These are phyloP conservation scores for Automeris io DNA, from an alignment of 2,888 invertebrate species.

Conservation along the genomic window DNA sequence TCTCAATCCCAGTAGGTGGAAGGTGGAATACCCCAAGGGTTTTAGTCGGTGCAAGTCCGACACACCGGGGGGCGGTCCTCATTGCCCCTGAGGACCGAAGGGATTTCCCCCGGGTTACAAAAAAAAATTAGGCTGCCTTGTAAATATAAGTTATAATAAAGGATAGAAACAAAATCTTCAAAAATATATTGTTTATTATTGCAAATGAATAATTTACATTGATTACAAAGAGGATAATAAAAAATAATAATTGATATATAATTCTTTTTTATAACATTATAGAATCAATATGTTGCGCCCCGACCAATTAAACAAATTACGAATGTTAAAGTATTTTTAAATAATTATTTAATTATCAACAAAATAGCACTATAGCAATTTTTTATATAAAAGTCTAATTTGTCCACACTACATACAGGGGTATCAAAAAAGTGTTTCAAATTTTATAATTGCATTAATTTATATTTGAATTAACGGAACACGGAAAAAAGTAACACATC, in stretches of 20 bases:
- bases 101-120: too few relatives aligned
- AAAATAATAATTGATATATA: slow-evolving; percentile 7
- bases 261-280: slow-evolving; percentile 1
- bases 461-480: too few relatives aligned
- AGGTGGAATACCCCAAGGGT: too few relatives aligned
- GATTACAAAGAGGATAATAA: slow-evolving; percentile 4
- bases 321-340: background rate
- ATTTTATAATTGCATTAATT: too few relatives aligned
- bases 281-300: background rate
- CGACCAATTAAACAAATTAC: background rate
- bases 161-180: slow-evolving; percentile 12
- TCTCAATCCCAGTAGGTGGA: too few relatives aligned
- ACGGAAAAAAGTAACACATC: too few relatives aligned
- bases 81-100: too few relatives aligned
- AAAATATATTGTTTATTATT: slow-evolving; percentile 24
- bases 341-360: slow-evolving; percentile 5
- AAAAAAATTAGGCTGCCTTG: too few relatives aligned
- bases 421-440: background rate
- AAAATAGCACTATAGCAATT: background rate
- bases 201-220: slow-evolving; percentile 6
- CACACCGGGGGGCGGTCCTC: too few relatives aligned
- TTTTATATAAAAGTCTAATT: background rate
- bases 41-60: too few relatives aligned
- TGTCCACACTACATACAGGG: background rate
- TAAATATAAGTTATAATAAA: too few relatives aligned